Evolutionary conservation across 2,797 vertebrate species (phyloP), one percentile per base, ranked within the genome.

Genomic region (Leptoclinus maculatus): DNA sequence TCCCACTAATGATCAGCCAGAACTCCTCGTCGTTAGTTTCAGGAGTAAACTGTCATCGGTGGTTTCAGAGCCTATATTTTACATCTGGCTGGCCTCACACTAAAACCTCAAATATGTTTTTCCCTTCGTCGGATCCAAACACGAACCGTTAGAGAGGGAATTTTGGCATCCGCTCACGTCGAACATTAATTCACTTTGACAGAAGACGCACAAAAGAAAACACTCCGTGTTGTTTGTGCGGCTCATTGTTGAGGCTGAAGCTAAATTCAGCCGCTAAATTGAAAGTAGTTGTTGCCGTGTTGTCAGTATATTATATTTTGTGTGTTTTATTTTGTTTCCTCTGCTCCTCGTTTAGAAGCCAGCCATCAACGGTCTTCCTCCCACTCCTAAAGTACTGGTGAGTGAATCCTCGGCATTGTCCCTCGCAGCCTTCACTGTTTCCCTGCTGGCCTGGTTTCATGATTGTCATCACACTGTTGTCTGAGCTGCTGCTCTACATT

Each of bases 341-440:
- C 78, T 45, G 21, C 76, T 84, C 39, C 41, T 78, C 71, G 81
- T 68, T 68, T 89, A 99, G 98, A 99, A 98, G 95, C 95, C 97
- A 70, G 95, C 96, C 0, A 98, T 99, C 94, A 99, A 99, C 75
- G 98, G 98, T 63, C 96, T 99, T 47, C 98, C 98, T 12, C 98
- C 98, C 4, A 99, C 98, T 12, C 98, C 98, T 0, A 99, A 99
- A 96, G 98, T 99, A 12, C 95, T 99, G 96, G 98, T 99, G 95
- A 98, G 97, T 88, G 79, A 79, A 76, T 81, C 76, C 7, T 66
- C 67, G 74, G 38, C 66, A 45, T 85, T 70, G 78, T 87, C 64
- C 65, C 64, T 59, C 23, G 49, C 76, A 19, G 64, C 73, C 66
- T 17, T 66, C 29, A 7, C 54, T 66, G n/a, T 38, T 51, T 74